Conservation (phyloP, 1,140 invertebrate species). For the Lordiphosa stackelbergi region DNA sequence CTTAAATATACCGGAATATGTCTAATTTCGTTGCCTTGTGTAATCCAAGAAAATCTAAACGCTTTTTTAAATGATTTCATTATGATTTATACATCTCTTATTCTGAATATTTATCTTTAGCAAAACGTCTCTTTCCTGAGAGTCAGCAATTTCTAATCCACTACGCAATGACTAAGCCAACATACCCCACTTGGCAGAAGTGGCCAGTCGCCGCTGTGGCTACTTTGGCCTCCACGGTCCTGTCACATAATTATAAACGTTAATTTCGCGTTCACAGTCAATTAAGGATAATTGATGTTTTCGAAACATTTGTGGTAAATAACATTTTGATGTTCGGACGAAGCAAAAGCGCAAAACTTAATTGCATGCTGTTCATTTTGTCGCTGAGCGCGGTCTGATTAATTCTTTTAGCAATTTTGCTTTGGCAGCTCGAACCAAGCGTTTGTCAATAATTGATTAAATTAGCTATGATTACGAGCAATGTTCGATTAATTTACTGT, state of each 20-base stretch:
- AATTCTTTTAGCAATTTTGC: constrained; percentile 49
- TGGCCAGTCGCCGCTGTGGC: constrained; percentile 18
- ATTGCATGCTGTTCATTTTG: not conserved
- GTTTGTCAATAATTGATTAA: constrained; percentile 49
- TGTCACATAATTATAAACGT: constrained; percentile 75
- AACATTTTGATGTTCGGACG: constrained; percentile 69
- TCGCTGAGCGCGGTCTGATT: constrained; percentile 38
- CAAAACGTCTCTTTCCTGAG: too few relatives aligned
- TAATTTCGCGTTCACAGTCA: constrained; percentile 75
- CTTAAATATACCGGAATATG: too few relatives aligned
- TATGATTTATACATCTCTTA: too few relatives aligned
- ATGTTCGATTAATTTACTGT: constrained; percentile 1
- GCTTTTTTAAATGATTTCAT: too few relatives aligned
- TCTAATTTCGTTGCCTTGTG: too few relatives aligned
- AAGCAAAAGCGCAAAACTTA: constrained; percentile 12
- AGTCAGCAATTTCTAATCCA: too few relatives aligned
- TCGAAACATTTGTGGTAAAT: constrained; percentile 72
- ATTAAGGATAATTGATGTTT: constrained; percentile 76
- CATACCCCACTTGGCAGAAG: not conserved
- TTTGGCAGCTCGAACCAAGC: constrained; percentile 20
- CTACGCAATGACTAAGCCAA: not conserved
- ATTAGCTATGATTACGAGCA: constrained; percentile 44
- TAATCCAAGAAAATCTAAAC: too few relatives aligned
- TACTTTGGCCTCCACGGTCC: constrained; percentile 40
- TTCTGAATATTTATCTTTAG: too few relatives aligned